Evolutionary conservation across 1,140 invertebrate species (phyloP).

Genomic region (Armadillidium nasatum): DNA sequence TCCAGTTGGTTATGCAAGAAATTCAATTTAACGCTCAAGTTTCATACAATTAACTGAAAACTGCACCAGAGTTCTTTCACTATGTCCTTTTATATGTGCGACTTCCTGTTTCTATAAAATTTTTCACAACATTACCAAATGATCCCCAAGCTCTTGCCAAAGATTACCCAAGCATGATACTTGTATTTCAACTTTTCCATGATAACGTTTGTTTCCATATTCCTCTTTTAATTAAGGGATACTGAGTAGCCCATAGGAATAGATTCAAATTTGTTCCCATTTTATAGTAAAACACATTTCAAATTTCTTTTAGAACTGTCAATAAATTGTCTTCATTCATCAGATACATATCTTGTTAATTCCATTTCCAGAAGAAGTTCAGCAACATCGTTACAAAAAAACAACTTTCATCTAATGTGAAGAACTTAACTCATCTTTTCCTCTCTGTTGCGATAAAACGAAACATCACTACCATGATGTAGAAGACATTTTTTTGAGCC

Average conservation of each 20-base stretch:
- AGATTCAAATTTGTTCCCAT: neutral
- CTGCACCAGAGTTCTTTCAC: conserved; percentile 24
- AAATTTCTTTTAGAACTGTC: conserved; percentile 16
- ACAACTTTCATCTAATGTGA: neutral
- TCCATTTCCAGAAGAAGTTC: neutral
- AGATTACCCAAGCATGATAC: neutral
- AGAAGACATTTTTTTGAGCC: conserved; percentile 3
- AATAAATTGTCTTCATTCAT: neutral
- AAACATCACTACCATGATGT: neutral
- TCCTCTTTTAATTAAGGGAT: neutral
- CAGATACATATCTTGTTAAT: conserved; percentile 2
- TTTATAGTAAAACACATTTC: conserved; percentile 8
- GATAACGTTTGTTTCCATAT: neutral
- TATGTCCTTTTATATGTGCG: neutral
- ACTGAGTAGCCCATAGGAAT: neutral
- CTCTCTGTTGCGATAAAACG: conserved; percentile 3
- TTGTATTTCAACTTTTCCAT: neutral
- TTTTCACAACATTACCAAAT: neutral
- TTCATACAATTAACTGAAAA: conserved; percentile 18
- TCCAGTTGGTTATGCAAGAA: conserved; percentile 28
- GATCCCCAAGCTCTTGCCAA: neutral
- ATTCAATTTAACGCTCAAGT: conserved; percentile 16
- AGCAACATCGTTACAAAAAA: neutral
- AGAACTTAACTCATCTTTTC: neutral
- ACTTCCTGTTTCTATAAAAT: conserved; percentile 1